Base-by-base conservation (phyloP, 2,888 invertebrate genomes). In the Nephrotoma flavescens region DNA sequence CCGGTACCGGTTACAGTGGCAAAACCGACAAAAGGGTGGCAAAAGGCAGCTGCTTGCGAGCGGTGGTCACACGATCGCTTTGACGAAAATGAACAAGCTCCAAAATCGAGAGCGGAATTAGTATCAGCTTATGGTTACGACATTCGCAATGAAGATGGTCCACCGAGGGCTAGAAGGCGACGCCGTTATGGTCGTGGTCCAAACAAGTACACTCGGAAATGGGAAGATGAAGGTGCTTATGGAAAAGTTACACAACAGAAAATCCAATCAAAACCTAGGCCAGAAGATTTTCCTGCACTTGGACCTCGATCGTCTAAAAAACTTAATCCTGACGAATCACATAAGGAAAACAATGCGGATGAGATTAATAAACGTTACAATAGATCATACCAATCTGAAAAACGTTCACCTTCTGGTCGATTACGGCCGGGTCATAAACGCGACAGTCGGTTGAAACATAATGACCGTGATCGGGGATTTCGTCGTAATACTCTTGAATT, bases 151-250 rank as follows among this genome's bases (percentile, higher is more conserved):
- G 98, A 98, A 90, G 97, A 97, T 90, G 96, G 96, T 0, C 96
- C 98, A 1, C 98, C 98, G 0, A 94, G 97, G 89, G 96, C 97
- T 0, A 92, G 97, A 86, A 94, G 97, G 88, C 95, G 97, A 89
- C 93, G 97, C 88, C 93, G 96, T 92, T 98, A 97, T 91, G 97
- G 97, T 0, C 96, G 97, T 87, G 97, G 97, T 0, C 97, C 97
- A 0, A 97, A 96, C 90, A 97, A 97, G 91, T 98, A 98, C 91
- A 97, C 96, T 0, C 94, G 97, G 11, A 97, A 96, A 87, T 98
- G 97, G 97, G 97, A 97, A 90, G 97, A 98, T 90, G 97, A 97
- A 90, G 96, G 96, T 90, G 97, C 97, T 0, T 98, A 97, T 90
- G 93, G 94, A 31, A 95, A 96, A 88, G 87, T 92, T 90, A 42